Conservation (phyloP, 2,113 vertebrate species). For the Psittacara wagleri region DNA sequence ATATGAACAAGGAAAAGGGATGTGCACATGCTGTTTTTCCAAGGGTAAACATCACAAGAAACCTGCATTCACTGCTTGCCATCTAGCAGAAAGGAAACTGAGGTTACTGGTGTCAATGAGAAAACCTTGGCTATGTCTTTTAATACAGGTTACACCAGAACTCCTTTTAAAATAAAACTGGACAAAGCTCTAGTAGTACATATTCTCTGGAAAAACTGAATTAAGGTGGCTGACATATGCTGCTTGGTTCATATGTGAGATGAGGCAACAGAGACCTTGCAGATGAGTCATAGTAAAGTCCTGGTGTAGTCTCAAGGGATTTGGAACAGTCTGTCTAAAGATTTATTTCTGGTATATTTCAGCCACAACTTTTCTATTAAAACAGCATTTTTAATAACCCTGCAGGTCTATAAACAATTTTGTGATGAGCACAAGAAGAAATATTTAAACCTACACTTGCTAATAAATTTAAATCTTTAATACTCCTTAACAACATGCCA, state of each 20-base stretch:
- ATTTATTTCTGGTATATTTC: neutral
- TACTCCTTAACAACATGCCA: neutral
- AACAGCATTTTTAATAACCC: neutral
- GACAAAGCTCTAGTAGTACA: neutral
- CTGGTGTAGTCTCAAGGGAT: neutral
- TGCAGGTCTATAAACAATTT: neutral
- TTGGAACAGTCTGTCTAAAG: neutral
- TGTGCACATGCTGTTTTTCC: neutral
- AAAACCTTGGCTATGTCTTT: neutral
- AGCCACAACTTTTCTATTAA: neutral
- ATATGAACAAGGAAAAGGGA: neutral
- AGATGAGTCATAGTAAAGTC: neutral
- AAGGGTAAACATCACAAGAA: neutral
- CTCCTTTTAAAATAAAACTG: neutral
- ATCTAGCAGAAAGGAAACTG: neutral
- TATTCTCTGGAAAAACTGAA: neutral
- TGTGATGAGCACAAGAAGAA: neutral
- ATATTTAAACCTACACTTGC: neutral
- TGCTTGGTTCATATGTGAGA: neutral
- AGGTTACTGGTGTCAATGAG: neutral
- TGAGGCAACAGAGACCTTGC: neutral
- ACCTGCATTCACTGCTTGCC: neutral
- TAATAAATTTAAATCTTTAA: slow-evolving; percentile 19
- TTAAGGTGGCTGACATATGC: neutral
- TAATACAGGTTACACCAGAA: neutral